Conservation (phyloP, 2,888 invertebrate genomes). For the Drosophila fungiperda region DNA sequence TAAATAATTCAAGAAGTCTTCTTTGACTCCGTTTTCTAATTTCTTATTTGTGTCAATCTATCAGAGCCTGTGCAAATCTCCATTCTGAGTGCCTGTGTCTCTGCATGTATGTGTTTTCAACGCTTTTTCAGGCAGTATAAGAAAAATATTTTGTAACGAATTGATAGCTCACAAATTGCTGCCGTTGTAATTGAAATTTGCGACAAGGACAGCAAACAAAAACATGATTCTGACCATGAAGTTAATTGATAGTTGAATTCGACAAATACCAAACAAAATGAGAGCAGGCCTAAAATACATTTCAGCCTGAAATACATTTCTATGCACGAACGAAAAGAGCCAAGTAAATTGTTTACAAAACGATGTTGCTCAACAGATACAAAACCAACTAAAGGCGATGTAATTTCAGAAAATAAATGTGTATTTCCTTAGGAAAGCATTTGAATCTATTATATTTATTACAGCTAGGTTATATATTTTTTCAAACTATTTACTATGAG, state of each 20-base stretch:
- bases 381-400: neutral
- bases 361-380: neutral
- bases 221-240: constrained; percentile 22
- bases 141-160: constrained; percentile 57
- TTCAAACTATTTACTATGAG: neutral
- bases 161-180: constrained; percentile 44
- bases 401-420: neutral
- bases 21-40: neutral
- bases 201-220: constrained; percentile 12
- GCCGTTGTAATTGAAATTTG: constrained; percentile 59
- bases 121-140: constrained; percentile 10
- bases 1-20: neutral
- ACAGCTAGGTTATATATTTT: no score
- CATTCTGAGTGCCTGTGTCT: neutral
- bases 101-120: constrained; percentile 12
- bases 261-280: constrained; percentile 4
- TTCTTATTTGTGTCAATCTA: no score
- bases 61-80: neutral
- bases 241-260: constrained; percentile 51
- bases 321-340: neutral
- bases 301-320: neutral
- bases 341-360: neutral
- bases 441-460: neutral
- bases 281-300: neutral
- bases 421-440: neutral